Percentiles rank a stretch among this genome's conserved stretches.
Evolutionary conservation across 2,888 invertebrate genomes (phyloP).

Genomic region (Tubiluchus corallicola): DNA sequence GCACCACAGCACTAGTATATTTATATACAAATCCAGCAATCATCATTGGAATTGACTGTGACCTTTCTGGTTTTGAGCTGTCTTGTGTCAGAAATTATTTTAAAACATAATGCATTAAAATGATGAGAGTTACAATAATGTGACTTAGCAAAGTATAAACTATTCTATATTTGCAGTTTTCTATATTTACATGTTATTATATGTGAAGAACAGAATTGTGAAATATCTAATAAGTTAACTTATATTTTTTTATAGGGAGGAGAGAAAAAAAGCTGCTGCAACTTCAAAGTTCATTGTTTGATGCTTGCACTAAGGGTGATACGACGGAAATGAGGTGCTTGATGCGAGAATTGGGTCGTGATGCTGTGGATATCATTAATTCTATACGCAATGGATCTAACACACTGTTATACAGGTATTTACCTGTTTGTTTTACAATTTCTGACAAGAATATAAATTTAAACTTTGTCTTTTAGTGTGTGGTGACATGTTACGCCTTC

Average conservation of each 20-base stretch:
- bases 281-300: conserved; percentile 50
- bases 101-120: too few relatives aligned
- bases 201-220: not conserved
- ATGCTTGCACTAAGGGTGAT: conserved; percentile 56
- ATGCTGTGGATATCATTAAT: conserved; percentile 42
- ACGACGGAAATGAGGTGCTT: conserved; percentile 42
- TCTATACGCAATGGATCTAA: conserved; percentile 71
- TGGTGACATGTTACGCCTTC: too few relatives aligned
- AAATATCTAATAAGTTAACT: not conserved
- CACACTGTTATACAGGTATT: conserved; percentile 65
- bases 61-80: too few relatives aligned
- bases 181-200: conserved; percentile 5
- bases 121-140: too few relatives aligned
- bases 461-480: too few relatives aligned
- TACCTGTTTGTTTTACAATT: conserved; percentile 15
- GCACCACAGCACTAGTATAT: too few relatives aligned
- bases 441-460: conserved; percentile 9
- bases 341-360: conserved; percentile 35
- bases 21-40: too few relatives aligned
- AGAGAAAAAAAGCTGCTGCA: conserved; percentile 52
- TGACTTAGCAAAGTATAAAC: not conserved
- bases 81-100: too few relatives aligned
- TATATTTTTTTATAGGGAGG: conserved; percentile 36
- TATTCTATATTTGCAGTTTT: conserved; percentile 1
- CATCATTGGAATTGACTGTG: too few relatives aligned